A percentile compares a stretch with the other conserved stretches of the same genome.
Evolutionary conservation across 2,113 vertebrate genomes (phyloP).

Genomic region (Puntigrus tetrazona): DNA sequence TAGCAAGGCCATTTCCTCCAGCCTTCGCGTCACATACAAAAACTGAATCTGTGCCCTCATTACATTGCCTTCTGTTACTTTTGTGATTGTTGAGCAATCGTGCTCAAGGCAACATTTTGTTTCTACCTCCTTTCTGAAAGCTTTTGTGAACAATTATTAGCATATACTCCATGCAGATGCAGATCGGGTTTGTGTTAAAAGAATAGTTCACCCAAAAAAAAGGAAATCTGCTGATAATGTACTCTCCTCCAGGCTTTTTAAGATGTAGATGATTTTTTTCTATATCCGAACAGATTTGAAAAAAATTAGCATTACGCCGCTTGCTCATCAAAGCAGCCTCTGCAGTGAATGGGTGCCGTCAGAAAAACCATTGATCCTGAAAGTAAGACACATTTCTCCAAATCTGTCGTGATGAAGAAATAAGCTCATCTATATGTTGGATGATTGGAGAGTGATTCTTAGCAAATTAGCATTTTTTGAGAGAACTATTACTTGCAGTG

Average conservation of each 20-base stretch:
- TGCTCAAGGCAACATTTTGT: constrained; percentile 14
- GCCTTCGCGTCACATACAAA: neutral
- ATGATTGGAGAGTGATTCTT: neutral
- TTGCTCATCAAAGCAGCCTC: neutral
- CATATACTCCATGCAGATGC: neutral
- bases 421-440: neutral
- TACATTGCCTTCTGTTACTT: constrained; percentile 11
- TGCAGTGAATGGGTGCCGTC: neutral
- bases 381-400: no score
- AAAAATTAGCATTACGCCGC: no score
- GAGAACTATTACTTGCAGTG: neutral
- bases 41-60: constrained; percentile 4
- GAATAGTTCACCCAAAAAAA: no score
- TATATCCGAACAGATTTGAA: neutral
- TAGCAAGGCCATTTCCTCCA: neutral
- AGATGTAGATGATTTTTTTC: neutral
- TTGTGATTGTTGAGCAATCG: constrained; percentile 17
- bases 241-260: neutral
- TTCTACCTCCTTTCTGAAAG: constrained; percentile 20
- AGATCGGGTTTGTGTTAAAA: neutral
- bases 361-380: no score
- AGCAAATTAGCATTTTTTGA: neutral
- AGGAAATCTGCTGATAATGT: neutral
- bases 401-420: neutral
- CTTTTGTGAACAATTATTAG: constrained; percentile 15